Evolutionary conservation across 2,797 vertebrate genomes (phyloP).

Genomic region (Pseudochromis fuscus): DNA sequence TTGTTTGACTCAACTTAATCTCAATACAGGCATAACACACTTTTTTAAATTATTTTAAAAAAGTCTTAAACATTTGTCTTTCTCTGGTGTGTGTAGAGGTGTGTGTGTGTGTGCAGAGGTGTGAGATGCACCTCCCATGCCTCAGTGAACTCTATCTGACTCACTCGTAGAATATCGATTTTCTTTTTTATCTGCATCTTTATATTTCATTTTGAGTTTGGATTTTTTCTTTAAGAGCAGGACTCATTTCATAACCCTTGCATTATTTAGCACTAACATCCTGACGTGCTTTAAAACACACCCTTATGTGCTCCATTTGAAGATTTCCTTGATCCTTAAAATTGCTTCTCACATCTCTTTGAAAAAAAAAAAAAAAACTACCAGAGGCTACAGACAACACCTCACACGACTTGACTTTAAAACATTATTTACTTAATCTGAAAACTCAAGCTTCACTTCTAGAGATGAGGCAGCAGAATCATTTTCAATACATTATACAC

Average conservation of each 20-base stretch:
- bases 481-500: neutral
- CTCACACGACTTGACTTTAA: conserved; percentile 12
- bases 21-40: conserved; percentile 17
- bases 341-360: conserved; percentile 10
- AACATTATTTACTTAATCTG: neutral
- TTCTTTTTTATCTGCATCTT: conserved; percentile 17
- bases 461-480: neutral
- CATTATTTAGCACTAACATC: neutral
- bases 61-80: neutral
- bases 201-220: neutral
- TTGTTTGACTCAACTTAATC: conserved; percentile 4
- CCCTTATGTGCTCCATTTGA: neutral
- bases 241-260: neutral
- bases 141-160: conserved; percentile 28
- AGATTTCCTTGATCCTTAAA: conserved; percentile 15
- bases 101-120: conserved; percentile 10
- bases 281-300: conserved; percentile 3
- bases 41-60: conserved; percentile 4
- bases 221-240: neutral
- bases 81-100: conserved; percentile 17
- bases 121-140: conserved; percentile 1
- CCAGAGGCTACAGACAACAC: conserved; percentile 18
- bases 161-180: conserved; percentile 26
- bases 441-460: neutral
- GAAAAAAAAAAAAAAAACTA: too few relatives aligned